Evolutionary conservation across 2,888 invertebrate genomes (phyloP).

Genomic region (Monoplex corrugatus): DNA sequence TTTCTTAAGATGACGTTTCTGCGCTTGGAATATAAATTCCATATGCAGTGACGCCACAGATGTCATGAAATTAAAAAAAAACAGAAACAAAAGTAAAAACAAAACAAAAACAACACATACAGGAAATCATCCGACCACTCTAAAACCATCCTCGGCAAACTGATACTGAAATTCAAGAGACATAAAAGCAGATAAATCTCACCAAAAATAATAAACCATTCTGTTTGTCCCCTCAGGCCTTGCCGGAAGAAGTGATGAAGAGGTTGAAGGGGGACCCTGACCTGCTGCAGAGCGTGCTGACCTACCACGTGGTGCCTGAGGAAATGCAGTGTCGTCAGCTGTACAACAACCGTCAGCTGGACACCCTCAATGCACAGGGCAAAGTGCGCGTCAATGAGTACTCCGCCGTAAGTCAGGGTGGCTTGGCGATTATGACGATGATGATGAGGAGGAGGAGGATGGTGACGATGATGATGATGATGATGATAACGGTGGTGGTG

Average conservation of each 20-base stretch:
- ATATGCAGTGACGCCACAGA: too few species aligned
- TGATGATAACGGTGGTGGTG: too few species aligned
- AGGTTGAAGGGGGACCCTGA: conserved; percentile 48
- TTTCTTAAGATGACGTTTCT: too few species aligned
- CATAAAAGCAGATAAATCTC: too few species aligned
- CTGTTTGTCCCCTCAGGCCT: conserved; percentile 45
- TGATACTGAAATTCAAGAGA: too few species aligned
- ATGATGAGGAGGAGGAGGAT: neutral
- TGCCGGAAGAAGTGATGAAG: conserved; percentile 52
- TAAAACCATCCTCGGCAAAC: too few species aligned
- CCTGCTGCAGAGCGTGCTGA: conserved; percentile 50
- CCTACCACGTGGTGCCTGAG: conserved; percentile 49
- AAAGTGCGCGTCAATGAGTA: conserved; percentile 30
- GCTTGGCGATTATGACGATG: neutral
- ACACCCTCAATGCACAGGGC: conserved; percentile 37
- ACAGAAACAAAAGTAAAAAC: too few species aligned
- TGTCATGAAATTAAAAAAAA: too few species aligned
- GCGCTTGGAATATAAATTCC: too few species aligned
- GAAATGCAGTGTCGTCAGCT: conserved; percentile 36
- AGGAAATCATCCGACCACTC: too few species aligned
- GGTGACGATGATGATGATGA: neutral
- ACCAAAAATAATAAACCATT: neutral
- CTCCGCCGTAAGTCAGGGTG: conserved; percentile 3
- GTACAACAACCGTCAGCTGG: conserved; percentile 12
- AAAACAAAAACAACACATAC: too few species aligned